Conservation (phyloP, 1,140 invertebrate species). For the Mycetomoellerius zeteki region DNA sequence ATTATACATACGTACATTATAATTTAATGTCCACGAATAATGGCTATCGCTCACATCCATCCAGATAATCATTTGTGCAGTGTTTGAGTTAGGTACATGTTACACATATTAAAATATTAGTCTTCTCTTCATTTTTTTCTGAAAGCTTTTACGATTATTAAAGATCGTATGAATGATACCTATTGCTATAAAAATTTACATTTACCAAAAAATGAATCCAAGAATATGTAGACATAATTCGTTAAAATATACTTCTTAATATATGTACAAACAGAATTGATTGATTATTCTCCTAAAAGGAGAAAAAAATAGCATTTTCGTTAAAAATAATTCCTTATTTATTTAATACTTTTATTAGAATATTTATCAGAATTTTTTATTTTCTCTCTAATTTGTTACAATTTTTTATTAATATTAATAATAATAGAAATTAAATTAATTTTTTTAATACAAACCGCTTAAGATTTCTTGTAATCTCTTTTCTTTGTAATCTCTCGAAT, state of each 20-base stretch:
- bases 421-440: constrained; percentile 41
- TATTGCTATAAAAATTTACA: not conserved
- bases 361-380: not conserved
- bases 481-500: not conserved
- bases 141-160: not conserved
- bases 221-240: not conserved
- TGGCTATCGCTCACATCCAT: constrained; percentile 16
- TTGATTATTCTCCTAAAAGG: not conserved
- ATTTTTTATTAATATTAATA: not conserved
- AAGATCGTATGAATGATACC: not conserved
- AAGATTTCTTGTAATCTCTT: not conserved
- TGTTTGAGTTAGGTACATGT: constrained; percentile 3
- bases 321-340: not conserved
- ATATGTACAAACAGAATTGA: not conserved
- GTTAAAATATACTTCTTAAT: not conserved
- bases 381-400: not conserved
- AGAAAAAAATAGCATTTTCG: not conserved
- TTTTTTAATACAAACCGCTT: not conserved
- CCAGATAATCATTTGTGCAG: constrained; percentile 19
- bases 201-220: not conserved
- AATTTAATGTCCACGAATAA: constrained; percentile 26
- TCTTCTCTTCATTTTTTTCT: not conserved
- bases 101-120: constrained; percentile 6
- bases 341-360: not conserved
- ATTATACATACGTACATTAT: constrained; percentile 30